These are phyloP conservation scores for Limonius californicus DNA, from an alignment of 1,140 invertebrate species.

Conservation along the genomic window DNA sequence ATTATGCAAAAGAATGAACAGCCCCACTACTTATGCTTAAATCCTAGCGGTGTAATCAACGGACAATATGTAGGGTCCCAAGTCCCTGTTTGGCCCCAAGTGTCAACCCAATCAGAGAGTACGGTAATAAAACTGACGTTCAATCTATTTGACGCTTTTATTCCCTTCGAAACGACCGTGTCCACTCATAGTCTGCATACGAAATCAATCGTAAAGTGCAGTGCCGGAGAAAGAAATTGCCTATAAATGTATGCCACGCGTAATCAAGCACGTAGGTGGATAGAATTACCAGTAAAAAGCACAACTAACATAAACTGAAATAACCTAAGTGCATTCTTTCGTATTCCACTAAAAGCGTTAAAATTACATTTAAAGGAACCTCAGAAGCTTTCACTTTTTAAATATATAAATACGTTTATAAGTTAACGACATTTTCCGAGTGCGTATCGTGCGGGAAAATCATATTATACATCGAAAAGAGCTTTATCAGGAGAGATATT, in stretches of 20 bases:
- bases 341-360: not conserved
- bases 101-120: not conserved
- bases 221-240: not conserved
- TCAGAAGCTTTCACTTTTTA: not conserved
- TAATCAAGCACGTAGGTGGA: not conserved
- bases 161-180: not conserved
- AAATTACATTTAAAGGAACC: not conserved
- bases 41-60: no score
- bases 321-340: not conserved
- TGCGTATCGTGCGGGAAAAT: no score
- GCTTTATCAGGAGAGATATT: no score
- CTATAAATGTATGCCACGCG: not conserved
- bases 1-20: no score
- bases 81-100: not conserved
- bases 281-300: not conserved
- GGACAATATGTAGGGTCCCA: no score
- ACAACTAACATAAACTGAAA: not conserved
- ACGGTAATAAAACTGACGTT: not conserved
- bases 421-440: no score
- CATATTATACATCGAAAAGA: no score
- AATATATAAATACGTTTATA: not conserved
- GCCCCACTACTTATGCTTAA: no score
- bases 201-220: slow-evolving; percentile 1
- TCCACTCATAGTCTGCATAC: slow-evolving; percentile 1
- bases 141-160: slow-evolving; percentile 1